Base-by-base conservation (phyloP, 1,140 invertebrate species). In the Drosophila kanapiae region DNA sequence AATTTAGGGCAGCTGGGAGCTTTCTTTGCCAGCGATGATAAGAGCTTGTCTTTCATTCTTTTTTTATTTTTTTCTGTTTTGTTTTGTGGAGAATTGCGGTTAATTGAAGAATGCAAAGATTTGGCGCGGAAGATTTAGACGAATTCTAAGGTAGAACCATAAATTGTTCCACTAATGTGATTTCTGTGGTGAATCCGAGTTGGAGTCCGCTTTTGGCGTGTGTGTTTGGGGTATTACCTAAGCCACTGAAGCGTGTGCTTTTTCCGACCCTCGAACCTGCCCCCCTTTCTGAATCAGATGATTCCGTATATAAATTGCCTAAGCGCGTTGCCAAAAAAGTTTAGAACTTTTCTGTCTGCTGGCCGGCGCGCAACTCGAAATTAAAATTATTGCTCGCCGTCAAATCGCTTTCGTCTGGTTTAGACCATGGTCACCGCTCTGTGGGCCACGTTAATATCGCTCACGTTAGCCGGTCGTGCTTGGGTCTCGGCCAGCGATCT, bases 101-200 rank as follows among this genome's bases (percentile, higher is more conserved):
- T 83, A 84, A 84, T 84, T 84, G 82, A 76, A 84, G 82, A 82
- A 78, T 81, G 61, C 62, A 40, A 64, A 87, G 85, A 87, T 87
- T 84, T 67, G 35, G 78, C 37, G 37, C 38, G 49, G 35, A 42
- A 87, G 82, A 82, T 86, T 82, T 38, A 16, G 58, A 14, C 45
- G 51, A 56, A 75, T 67, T 84, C 75, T 53, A 65, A 78, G 80
- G 56, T 69, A 63, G 72, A 80, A 85, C 70, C 71, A 85, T 74
- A 79, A 90, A 85, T 85, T 85, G 45, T 40, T 51, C 60, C 68
- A 70, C 72, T 84, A 79, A 78, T 91, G 86, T 69, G 86, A 77
- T 76, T 82, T 85, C 60, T 90, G 86, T 82, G 81, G 86, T 88
- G 81, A 81, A 60, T 71, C 68, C 38, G 69, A 68, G 43, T 27